These are phyloP conservation scores for Pollicipes pollicipes DNA, from an alignment of 1,140 invertebrate genomes.

Conservation along the genomic window DNA sequence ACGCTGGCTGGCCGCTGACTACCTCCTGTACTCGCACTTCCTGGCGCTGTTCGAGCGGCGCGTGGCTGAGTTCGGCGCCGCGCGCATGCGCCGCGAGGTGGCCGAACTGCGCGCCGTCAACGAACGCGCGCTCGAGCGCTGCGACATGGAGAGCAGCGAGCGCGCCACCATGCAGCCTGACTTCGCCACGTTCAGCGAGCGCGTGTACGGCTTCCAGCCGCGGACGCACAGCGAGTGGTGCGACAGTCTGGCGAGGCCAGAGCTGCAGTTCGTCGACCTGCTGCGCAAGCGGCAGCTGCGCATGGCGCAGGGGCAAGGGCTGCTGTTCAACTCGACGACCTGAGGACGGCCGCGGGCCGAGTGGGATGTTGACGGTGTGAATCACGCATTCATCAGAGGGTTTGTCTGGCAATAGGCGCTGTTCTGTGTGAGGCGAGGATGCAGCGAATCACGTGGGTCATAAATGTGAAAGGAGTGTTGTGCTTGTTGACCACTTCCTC, in stretches of 20 bases:
- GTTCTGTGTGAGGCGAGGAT: too few species aligned
- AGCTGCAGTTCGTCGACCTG: neutral
- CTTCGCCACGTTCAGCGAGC: neutral
- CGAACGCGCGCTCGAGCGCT: slow-evolving; percentile 3
- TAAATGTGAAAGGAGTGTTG: too few species aligned
- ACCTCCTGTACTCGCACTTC: slow-evolving; percentile 14
- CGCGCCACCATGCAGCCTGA: neutral
- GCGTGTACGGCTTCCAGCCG: neutral
- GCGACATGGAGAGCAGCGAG: neutral
- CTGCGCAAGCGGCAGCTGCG: neutral
- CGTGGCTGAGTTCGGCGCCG: slow-evolving; percentile 13
- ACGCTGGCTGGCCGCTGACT: slow-evolving; percentile 13
- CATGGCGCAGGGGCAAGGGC: too few species aligned
- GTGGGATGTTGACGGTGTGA: too few species aligned
- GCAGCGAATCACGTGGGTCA: too few species aligned
- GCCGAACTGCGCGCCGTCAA: slow-evolving; percentile 8
- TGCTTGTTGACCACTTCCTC: too few species aligned
- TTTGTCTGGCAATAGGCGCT: too few species aligned
- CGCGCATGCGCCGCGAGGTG: slow-evolving; percentile 13
- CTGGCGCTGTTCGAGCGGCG: slow-evolving; percentile 9
- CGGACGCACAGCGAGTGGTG: neutral
- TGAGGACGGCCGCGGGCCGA: too few species aligned
- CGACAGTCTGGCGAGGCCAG: neutral
- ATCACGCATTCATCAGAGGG: too few species aligned
- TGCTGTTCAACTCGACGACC: too few species aligned